A percentile compares a stretch with the other conserved stretches of the same genome.
Conservation (phyloP, 2,113 vertebrate genomes). For the Antidorcas marsupialis region DNA sequence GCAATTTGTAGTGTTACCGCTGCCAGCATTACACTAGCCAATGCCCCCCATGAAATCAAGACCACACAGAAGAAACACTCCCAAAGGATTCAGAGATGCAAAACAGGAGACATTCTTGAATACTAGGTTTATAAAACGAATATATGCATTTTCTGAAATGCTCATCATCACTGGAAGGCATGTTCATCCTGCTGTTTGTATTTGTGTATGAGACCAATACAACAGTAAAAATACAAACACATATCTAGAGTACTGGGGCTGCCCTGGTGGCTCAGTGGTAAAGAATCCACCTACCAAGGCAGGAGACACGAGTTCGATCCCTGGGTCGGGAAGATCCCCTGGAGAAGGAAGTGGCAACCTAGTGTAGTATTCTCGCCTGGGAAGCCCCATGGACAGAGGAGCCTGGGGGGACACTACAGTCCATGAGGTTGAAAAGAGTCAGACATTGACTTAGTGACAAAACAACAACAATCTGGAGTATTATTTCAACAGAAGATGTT, state of each 20-base stretch:
- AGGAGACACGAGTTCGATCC: background rate
- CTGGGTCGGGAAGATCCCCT: background rate
- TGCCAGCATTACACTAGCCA: background rate
- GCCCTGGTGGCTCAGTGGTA: background rate
- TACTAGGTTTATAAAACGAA: background rate
- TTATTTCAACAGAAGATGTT: background rate
- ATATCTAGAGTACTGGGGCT: background rate
- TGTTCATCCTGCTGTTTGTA: background rate
- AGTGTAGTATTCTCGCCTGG: background rate
- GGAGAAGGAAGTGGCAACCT: background rate
- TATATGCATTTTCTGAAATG: background rate
- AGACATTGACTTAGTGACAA: background rate
- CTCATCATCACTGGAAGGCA: background rate
- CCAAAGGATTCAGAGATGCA: background rate
- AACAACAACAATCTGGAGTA: background rate
- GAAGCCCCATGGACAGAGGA: background rate
- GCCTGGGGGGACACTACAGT: background rate
- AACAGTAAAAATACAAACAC: background rate
- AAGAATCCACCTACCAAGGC: background rate
- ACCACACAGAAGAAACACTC: background rate
- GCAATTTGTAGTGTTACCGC: background rate
- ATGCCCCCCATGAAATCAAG: background rate
- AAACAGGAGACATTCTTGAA: background rate
- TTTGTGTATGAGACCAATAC: background rate
- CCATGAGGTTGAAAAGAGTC: background rate